Evolutionary conservation across 2,113 vertebrate genomes (phyloP).

Genomic region (Lates calcarifer): DNA sequence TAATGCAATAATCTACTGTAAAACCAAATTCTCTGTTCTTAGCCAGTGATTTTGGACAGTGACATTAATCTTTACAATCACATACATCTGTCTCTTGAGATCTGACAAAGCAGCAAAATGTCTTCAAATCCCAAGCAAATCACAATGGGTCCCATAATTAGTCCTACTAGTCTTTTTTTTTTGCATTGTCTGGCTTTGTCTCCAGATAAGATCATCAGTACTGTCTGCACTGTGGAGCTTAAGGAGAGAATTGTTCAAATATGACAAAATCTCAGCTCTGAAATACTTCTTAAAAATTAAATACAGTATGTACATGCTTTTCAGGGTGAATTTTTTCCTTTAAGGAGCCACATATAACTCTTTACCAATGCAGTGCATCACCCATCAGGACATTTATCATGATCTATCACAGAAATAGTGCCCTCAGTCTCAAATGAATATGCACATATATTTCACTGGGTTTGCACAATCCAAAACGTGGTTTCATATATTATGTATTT

Average conservation of each 20-base stretch:
- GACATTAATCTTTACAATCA: too few species aligned
- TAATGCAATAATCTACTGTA: too few species aligned
- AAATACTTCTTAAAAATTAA: not conserved
- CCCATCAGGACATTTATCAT: slow-evolving; percentile 9
- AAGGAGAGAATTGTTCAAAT: not conserved
- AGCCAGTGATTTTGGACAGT: too few species aligned
- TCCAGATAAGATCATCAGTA: not conserved
- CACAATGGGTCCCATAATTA: too few species aligned
- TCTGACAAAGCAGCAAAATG: too few species aligned
- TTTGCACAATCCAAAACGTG: slow-evolving; percentile 13
- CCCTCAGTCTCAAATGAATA: slow-evolving; percentile 33
- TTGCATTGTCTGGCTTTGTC: slow-evolving; percentile 17
- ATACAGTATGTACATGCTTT: not conserved
- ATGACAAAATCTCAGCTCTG: not conserved
- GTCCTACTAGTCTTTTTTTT: not conserved
- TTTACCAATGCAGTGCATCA: slow-evolving; percentile 6
- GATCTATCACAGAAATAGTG: slow-evolving; percentile 6
- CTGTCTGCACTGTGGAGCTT: not conserved
- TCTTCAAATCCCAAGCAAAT: too few species aligned
- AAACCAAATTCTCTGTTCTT: too few species aligned
- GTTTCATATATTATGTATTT: slow-evolving; percentile 8
- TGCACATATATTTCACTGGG: slow-evolving; percentile 27
- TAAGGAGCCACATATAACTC: not conserved
- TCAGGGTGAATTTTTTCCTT: not conserved
- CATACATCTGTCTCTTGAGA: too few species aligned